These are phyloP conservation scores for Deroplatys truncata DNA, from an alignment of 2,888 invertebrate genomes.

Conservation along the genomic window DNA sequence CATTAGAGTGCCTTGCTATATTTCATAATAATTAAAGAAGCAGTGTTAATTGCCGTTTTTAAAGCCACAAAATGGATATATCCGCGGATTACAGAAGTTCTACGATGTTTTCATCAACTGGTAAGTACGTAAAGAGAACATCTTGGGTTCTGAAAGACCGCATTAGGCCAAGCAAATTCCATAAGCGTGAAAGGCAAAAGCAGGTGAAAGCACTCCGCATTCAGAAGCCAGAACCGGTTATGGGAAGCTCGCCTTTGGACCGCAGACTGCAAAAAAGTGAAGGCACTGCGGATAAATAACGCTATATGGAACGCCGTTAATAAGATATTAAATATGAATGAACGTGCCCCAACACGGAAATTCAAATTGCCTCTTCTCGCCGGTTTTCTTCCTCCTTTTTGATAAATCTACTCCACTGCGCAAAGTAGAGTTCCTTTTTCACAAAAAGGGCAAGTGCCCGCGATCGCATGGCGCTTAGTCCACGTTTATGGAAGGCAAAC, in stretches of 20 bases:
- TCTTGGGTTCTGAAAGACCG: neutral
- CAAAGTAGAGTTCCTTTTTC: neutral
- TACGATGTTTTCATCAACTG: no score
- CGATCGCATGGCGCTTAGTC: neutral
- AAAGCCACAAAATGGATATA: no score
- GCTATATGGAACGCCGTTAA: neutral
- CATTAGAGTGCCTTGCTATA: no score
- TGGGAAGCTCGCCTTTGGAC: neutral
- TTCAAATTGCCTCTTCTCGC: neutral
- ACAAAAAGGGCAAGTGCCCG: neutral
- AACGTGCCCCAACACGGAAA: neutral
- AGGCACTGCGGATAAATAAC: neutral
- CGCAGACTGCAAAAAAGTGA: neutral
- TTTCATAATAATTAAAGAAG: no score
- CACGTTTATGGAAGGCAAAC: neutral
- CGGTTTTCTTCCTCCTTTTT: neutral
- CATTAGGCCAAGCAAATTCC: neutral
- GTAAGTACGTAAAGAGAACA: neutral
- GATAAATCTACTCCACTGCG: neutral
- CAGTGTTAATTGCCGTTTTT: no score
- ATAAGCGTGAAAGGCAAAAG: neutral
- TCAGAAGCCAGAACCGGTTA: neutral
- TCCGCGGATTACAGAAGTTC: no score
- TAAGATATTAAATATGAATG: neutral
- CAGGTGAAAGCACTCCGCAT: neutral